Evolutionary conservation across 2,797 vertebrate genomes (phyloP), one percentile per base, ranked within the genome.

Genomic region (Crax fasciolata): DNA sequence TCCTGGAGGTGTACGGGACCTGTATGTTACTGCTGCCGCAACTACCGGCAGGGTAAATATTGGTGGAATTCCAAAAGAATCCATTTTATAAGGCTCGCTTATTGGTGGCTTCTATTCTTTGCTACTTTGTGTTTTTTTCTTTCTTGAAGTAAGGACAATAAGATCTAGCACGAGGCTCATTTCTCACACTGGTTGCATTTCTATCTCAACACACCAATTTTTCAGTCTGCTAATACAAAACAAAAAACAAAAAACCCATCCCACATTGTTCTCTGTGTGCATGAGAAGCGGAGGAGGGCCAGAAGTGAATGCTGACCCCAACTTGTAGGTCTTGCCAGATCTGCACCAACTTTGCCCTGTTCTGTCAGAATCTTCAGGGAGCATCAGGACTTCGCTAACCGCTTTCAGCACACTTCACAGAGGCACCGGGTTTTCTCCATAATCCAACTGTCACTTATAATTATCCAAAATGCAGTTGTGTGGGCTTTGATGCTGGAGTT

Each of bases 1-100:
- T 4, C 52, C 63, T 59, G 0, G 1, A 28, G 58, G 35, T 12
- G 20, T 43, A n/a, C 0, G 2, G 17, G 35, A 27, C 32, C 38
- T 1, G 0, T 24, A 54, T 25, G 11, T 3, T 9, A 25, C 41
- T 57, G 58, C 77, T 30, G 5, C 70, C 76, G 35, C 14, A 63
- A 83, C 55, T 11, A 4, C 41, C 41, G 57, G 0, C 48, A 2
- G 0, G 61, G 57, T 61, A 20, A 81, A 28, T 5, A 13, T 4
- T 70, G 46, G 51, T 52, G 55, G 65, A 13, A 39, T 67, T 81
- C 78, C 55, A 46, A 68, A 84, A 57, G 43, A 72, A 71, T 76
- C 35, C 32, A 2, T 41, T 91, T 89, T 51, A 62, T 43, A 38
- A 62, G 65, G 65, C 43, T 44, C 18, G 16, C 81, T 86, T 74